Evolutionary conservation across 2,888 invertebrate genomes (phyloP).

Genomic region (Cataglyphis altisquamis): DNA sequence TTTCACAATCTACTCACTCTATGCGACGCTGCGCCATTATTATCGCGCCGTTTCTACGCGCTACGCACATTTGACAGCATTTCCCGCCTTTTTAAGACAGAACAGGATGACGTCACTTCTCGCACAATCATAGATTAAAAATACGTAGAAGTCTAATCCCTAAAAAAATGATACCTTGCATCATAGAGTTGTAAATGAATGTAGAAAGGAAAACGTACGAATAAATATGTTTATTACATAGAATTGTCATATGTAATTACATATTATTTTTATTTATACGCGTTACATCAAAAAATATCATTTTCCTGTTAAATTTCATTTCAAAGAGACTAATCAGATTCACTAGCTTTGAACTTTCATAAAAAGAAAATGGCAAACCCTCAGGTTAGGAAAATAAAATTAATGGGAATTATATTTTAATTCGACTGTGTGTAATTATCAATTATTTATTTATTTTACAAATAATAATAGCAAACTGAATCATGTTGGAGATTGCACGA

Average conservation of each 20-base stretch:
- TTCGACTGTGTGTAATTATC: neutral
- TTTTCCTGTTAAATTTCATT: neutral
- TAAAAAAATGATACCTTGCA: neutral
- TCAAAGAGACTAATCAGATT: neutral
- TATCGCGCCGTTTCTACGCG: slow-evolving; percentile 71
- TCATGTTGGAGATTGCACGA: slow-evolving; percentile 11
- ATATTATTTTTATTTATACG: too few relatives aligned
- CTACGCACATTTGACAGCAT: slow-evolving; percentile 14
- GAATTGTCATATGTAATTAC: too few relatives aligned
- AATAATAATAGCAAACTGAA: slow-evolving; percentile 3
- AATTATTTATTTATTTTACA: slow-evolving; percentile 32
- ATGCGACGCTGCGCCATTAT: slow-evolving; percentile 82
- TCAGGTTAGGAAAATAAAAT: neutral
- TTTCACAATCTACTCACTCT: slow-evolving; percentile 75
- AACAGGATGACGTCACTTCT: neutral
- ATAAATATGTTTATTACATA: neutral
- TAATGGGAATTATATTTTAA: neutral
- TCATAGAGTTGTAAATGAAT: neutral
- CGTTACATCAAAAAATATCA: neutral
- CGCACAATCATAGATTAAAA: neutral
- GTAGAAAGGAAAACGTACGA: neutral
- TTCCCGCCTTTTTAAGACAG: slow-evolving; percentile 45
- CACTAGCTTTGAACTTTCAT: neutral
- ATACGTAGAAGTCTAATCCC: neutral
- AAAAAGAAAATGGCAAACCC: neutral